Evolutionary conservation across 2,113 vertebrate species (phyloP).

Genomic region (Archilochus colubris): DNA sequence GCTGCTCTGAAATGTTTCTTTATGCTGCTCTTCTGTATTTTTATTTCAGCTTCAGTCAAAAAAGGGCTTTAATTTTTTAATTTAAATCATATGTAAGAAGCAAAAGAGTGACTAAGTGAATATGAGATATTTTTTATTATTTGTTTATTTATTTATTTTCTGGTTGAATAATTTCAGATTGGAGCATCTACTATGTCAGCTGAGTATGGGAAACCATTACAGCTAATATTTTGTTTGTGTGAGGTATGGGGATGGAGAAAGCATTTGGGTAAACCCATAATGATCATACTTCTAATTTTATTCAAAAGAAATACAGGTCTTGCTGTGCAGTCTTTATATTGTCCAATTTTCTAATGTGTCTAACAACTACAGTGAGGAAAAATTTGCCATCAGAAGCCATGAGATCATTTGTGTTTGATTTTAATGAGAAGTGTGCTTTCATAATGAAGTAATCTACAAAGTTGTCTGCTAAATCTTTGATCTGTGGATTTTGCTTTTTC

Average conservation of each 20-base stretch:
- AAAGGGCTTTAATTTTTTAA: background rate
- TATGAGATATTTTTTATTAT: background rate
- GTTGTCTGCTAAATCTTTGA: slow-evolving; percentile 28
- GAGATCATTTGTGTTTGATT: background rate
- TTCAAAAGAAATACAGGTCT: background rate
- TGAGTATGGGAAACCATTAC: background rate
- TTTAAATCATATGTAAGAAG: background rate
- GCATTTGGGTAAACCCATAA: background rate
- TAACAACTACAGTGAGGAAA: background rate
- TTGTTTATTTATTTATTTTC: background rate
- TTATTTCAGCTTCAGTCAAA: background rate
- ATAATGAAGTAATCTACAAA: slow-evolving; percentile 6
- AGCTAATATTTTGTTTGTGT: background rate
- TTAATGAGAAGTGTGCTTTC: background rate
- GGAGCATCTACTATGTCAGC: background rate
- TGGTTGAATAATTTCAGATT: background rate
- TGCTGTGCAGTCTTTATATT: background rate
- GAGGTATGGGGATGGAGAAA: background rate
- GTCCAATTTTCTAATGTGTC: background rate
- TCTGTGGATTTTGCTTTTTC: slow-evolving; percentile 3
- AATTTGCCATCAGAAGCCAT: background rate
- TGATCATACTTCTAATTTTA: background rate
- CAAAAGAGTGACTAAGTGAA: background rate
- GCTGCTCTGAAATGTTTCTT: background rate
- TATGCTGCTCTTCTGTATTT: background rate